Conservation (phyloP, 2,888 invertebrate genomes). For the Lobophora halterata region DNA sequence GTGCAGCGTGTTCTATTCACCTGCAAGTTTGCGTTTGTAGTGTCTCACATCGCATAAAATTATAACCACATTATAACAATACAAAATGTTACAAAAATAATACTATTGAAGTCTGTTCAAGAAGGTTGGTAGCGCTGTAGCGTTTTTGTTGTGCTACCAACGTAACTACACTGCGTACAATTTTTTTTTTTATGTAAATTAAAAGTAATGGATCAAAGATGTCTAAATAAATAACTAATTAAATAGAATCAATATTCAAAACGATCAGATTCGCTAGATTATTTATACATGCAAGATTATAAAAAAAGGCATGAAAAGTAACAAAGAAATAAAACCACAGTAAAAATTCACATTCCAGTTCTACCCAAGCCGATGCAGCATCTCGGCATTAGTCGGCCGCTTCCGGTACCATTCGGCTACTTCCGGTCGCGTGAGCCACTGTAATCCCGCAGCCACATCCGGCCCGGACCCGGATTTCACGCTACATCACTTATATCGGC, state of each 20-base stretch:
- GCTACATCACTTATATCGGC: conserved; percentile 16
- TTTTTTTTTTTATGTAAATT: too few species aligned
- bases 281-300: too few species aligned
- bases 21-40: conserved; percentile 15
- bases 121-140: too few species aligned
- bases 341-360: too few species aligned
- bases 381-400: conserved; percentile 27
- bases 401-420: conserved; percentile 33
- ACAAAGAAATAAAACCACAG: too few species aligned
- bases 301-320: too few species aligned
- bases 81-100: conserved; percentile 6
- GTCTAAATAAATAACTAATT: too few species aligned
- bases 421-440: conserved; percentile 35
- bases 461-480: conserved; percentile 23
- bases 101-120: too few species aligned
- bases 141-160: too few species aligned
- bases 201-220: too few species aligned
- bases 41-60: conserved; percentile 4
- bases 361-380: conserved; percentile 19
- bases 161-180: conserved; percentile 6
- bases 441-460: conserved; percentile 34
- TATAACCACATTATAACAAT: conserved; percentile 7
- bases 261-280: too few species aligned
- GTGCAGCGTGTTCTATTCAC: conserved; percentile 19
- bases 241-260: too few species aligned